phyloP scores from a whole-genome alignment of 2,113 vertebrate genomes.

The Chelonoidis abingdonii region DNA sequence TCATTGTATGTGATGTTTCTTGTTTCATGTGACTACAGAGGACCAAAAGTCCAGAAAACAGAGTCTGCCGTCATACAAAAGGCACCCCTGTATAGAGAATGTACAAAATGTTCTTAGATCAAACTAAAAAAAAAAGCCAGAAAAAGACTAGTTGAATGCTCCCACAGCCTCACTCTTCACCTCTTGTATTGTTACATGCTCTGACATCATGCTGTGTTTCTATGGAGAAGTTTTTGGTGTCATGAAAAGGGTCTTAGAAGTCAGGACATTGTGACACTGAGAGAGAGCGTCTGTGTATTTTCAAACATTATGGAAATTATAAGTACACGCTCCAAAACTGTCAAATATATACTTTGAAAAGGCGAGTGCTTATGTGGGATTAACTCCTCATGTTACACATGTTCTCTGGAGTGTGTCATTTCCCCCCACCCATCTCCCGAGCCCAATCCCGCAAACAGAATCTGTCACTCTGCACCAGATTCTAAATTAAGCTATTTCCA shows the following conservation, averaged over 20 bases:
- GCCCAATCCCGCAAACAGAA: slow-evolving; percentile 69
- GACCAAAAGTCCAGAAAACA: slow-evolving; percentile 79
- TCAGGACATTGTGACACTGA: slow-evolving; percentile 65
- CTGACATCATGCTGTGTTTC: slow-evolving; percentile 73
- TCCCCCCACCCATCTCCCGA: slow-evolving; percentile 54
- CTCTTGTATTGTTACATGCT: slow-evolving; percentile 69
- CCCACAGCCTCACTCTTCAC: slow-evolving; percentile 77
- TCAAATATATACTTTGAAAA: slow-evolving; percentile 70
- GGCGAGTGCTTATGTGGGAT: slow-evolving; percentile 71
- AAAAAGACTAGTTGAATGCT: slow-evolving; percentile 77
- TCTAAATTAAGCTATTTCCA: slow-evolving; percentile 56
- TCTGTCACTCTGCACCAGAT: slow-evolving; percentile 64
- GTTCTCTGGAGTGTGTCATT: slow-evolving; percentile 67
- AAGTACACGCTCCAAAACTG: slow-evolving; percentile 55
- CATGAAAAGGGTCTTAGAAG: slow-evolving; percentile 66
- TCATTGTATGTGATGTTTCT: slow-evolving; percentile 74
- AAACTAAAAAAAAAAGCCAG: slow-evolving; percentile 51
- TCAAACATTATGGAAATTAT: slow-evolving; percentile 75
- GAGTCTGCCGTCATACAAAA: slow-evolving; percentile 76
- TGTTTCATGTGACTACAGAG: slow-evolving; percentile 73
- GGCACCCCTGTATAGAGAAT: slow-evolving; percentile 72
- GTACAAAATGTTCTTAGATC: slow-evolving; percentile 81
- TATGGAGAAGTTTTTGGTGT: slow-evolving; percentile 74
- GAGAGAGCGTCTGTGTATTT: slow-evolving; percentile 70
- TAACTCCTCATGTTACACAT: slow-evolving; percentile 75